Conservation (phyloP, 2,797 vertebrate genomes). For the Yasuhikotakia modesta region DNA sequence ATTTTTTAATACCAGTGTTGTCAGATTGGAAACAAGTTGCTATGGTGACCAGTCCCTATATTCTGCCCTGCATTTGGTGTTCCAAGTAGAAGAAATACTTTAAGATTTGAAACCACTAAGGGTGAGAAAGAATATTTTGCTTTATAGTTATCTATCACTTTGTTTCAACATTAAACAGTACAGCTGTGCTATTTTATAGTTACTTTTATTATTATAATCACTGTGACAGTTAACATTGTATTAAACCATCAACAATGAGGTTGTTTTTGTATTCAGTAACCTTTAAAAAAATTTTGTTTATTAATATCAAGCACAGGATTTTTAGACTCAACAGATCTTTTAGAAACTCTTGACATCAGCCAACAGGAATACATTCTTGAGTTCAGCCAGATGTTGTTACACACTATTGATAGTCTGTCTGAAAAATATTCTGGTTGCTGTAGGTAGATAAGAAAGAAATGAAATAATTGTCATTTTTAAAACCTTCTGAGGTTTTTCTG, state of each 20-base stretch:
- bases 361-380: not conserved
- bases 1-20: no score
- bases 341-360: slow-evolving; percentile 2
- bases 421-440: not conserved
- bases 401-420: not conserved
- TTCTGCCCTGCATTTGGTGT: not conserved
- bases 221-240: not conserved
- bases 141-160: not conserved
- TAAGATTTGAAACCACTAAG: not conserved
- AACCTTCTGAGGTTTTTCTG: not conserved
- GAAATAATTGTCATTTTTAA: not conserved
- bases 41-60: not conserved
- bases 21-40: no score
- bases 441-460: not conserved
- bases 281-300: not conserved
- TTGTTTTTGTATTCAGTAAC: not conserved
- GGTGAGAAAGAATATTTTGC: no score
- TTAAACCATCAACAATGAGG: not conserved
- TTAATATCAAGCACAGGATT: not conserved
- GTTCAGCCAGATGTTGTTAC: not conserved
- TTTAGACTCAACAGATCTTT: slow-evolving; percentile 1
- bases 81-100: not conserved
- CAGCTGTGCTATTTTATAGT: not conserved
- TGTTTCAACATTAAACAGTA: not conserved
- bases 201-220: not conserved